A percentile compares a stretch with the other conserved stretches of the same genome.
Evolutionary conservation across 2,113 vertebrate genomes (phyloP).

Genomic region (Smithornis capensis): DNA sequence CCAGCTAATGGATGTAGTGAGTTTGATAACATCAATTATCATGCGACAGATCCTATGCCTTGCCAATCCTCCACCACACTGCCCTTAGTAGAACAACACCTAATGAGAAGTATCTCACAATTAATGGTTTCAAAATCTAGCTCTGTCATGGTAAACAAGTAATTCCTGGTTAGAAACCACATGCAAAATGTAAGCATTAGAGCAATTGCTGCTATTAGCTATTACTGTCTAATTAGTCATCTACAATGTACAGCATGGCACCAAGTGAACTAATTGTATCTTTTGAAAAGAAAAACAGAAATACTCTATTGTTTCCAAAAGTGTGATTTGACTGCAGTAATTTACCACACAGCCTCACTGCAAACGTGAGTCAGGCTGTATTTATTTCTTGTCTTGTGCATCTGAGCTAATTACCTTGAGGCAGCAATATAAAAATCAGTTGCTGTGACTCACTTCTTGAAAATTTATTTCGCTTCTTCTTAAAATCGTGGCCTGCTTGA

Average conservation of each 20-base stretch:
- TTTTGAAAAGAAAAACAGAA: conserved; percentile 1
- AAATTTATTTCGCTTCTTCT: conserved; percentile 54
- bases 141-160: background rate
- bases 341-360: conserved; percentile 51
- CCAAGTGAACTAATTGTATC: background rate
- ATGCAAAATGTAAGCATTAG: background rate
- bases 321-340: background rate
- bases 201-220: background rate
- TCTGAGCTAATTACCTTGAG: background rate
- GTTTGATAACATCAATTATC: background rate
- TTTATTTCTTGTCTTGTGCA: conserved; percentile 55
- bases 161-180: background rate
- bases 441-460: conserved; percentile 7
- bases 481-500: conserved; percentile 62
- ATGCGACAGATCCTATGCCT: background rate
- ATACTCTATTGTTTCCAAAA: background rate
- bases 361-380: conserved; percentile 53
- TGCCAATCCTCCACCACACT: background rate
- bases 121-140: background rate
- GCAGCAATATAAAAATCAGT: background rate
- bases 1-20: conserved; percentile 8
- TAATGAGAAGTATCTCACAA: background rate
- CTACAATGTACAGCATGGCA: background rate
- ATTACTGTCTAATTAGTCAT: background rate
- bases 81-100: background rate